Percentiles rank a stretch among this genome's conserved stretches.
Evolutionary conservation across 1,140 invertebrate genomes (phyloP).

Genomic region (Campoletis sonorensis): DNA sequence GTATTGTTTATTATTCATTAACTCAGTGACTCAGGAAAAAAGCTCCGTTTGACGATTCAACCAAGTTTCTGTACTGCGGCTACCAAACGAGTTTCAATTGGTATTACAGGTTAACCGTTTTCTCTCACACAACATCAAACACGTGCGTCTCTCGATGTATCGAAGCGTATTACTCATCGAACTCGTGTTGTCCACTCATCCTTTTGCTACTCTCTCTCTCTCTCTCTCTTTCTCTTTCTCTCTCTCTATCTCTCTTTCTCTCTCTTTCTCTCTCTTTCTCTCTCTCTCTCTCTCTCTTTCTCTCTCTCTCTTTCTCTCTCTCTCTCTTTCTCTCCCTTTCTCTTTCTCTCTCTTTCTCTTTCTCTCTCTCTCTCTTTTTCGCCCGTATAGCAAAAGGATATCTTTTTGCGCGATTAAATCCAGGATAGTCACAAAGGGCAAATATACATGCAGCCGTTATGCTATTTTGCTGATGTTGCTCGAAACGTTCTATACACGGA

Average conservation of each 20-base stretch:
- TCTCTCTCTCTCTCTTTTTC: background rate
- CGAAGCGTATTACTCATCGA: no score
- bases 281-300: background rate
- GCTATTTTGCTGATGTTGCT: background rate
- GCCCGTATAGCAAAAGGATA: background rate
- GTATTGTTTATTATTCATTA: no score
- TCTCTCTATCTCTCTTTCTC: background rate
- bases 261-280: background rate
- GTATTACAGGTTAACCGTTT: conserved; percentile 33
- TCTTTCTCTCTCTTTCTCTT: no score
- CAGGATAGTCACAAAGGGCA: conserved; percentile 31
- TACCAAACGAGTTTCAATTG: conserved; percentile 13
- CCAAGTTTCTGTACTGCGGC: background rate
- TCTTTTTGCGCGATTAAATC: conserved; percentile 8
- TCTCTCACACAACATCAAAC: background rate
- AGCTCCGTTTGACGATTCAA: conserved; percentile 12
- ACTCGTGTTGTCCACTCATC: background rate
- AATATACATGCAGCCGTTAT: background rate
- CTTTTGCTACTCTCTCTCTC: background rate
- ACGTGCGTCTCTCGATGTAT: background rate
- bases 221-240: background rate
- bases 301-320: background rate
- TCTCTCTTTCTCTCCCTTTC: background rate
- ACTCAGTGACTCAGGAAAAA: background rate
- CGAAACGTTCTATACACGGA: background rate